Conservation (phyloP, 1,140 invertebrate species). For the Lutraria rhynchaena region DNA sequence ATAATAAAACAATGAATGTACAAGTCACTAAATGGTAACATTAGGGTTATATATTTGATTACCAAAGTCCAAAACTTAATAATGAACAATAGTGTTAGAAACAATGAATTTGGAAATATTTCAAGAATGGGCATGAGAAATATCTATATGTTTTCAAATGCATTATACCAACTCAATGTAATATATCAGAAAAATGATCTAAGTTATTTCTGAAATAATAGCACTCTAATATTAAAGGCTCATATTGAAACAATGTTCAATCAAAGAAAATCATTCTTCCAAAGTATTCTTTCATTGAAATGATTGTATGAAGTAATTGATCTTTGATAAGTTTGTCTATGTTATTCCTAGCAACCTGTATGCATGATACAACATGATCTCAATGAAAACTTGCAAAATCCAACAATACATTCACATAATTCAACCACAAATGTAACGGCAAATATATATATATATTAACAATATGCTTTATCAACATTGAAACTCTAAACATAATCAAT, state of each 20-base stretch:
- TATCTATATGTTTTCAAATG: constrained; percentile 44
- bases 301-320: constrained; percentile 26
- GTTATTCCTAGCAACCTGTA: constrained; percentile 53
- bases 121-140: constrained; percentile 53
- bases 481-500: too few species aligned
- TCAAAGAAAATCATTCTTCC: constrained; percentile 30
- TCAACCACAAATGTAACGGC: not conserved
- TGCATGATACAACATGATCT: constrained; percentile 54
- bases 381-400: constrained; percentile 6
- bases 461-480: too few species aligned
- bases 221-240: constrained; percentile 11
- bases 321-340: constrained; percentile 37
- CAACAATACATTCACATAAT: not conserved
- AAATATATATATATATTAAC: too few species aligned
- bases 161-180: constrained; percentile 38
- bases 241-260: constrained; percentile 30
- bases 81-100: constrained; percentile 27
- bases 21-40: constrained; percentile 28
- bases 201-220: constrained; percentile 28
- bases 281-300: constrained; percentile 43
- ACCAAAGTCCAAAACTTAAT: too few species aligned
- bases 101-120: constrained; percentile 57
- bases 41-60: not conserved
- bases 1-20: not conserved
- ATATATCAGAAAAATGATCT: constrained; percentile 42